A percentile compares a stretch with the other conserved stretches of the same genome.
Conservation (phyloP, 2,888 invertebrate genomes). For the Hydrotaea cyrtoneurina region DNA sequence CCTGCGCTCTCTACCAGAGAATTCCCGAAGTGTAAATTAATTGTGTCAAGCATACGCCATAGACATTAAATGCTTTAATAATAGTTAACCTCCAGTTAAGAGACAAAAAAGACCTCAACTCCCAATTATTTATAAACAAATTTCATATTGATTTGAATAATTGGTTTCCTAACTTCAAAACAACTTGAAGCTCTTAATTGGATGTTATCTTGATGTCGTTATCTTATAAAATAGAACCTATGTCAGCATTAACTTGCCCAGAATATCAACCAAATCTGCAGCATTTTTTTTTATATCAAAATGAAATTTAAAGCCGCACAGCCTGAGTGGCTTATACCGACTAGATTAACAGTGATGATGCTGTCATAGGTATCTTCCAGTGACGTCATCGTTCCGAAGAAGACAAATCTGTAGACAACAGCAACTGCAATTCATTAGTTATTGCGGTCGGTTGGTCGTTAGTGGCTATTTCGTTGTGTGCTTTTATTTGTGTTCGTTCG, state of each 20-base stretch:
- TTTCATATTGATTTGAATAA: too few species aligned
- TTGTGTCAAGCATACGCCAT: too few species aligned
- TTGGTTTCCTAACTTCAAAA: too few species aligned
- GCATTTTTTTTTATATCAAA: not conserved
- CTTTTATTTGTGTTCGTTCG: not conserved
- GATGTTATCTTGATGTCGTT: too few species aligned
- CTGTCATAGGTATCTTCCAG: slow-evolving; percentile 8
- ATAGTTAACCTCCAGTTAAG: too few species aligned
- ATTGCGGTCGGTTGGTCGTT: not conserved
- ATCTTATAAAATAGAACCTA: not conserved
- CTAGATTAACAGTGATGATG: slow-evolving; percentile 13
- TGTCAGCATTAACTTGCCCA: not conserved
- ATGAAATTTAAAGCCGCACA: not conserved
- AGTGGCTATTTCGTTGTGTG: slow-evolving; percentile 5
- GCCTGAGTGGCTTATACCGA: slow-evolving; percentile 13
- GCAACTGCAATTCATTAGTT: slow-evolving; percentile 26
- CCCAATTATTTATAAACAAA: too few species aligned
- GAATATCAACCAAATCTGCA: not conserved
- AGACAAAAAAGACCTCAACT: too few species aligned
- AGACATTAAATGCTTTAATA: too few species aligned
- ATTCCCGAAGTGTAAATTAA: too few species aligned
- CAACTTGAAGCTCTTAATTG: too few species aligned
- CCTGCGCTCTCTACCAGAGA: too few species aligned
- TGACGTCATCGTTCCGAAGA: slow-evolving; percentile 27
- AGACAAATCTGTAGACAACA: not conserved